phyloP scores from a whole-genome alignment of 1,140 invertebrate species.

The Cecropterus lyciades region DNA sequence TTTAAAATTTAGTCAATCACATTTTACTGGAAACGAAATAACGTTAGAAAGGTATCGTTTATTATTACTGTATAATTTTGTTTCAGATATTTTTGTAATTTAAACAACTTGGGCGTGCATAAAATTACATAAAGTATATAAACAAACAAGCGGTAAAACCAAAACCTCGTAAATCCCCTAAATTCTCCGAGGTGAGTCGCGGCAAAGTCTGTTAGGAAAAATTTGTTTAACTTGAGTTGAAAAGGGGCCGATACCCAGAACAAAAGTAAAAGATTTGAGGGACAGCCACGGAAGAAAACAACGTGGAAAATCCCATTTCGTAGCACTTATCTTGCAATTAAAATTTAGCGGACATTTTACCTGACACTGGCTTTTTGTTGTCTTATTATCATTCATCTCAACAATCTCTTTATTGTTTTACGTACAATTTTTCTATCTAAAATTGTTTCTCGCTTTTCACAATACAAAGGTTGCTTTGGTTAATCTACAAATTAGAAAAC shows the following conservation, averaged over 20 bases:
- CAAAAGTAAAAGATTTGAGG: conserved; percentile 63
- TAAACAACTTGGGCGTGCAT: not conserved
- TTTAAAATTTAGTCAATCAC: too few species aligned
- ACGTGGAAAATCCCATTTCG: conserved; percentile 56
- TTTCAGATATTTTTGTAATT: not conserved
- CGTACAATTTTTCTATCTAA: conserved; percentile 21
- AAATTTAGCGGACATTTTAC: conserved; percentile 51
- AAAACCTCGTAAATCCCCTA: conserved; percentile 63
- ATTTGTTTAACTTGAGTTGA: conserved; percentile 73
- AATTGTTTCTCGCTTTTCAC: too few species aligned
- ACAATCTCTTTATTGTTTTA: conserved; percentile 33
- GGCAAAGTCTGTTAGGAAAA: conserved; percentile 71
- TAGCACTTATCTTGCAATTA: conserved; percentile 64
- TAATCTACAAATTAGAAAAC: too few species aligned
- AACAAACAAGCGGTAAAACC: conserved; percentile 62
- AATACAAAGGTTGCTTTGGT: too few species aligned
- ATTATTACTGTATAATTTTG: not conserved
- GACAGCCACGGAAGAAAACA: conserved; percentile 55
- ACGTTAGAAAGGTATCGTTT: not conserved
- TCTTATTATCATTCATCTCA: conserved; percentile 23
- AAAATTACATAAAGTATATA: conserved; percentile 41
- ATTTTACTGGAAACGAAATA: not conserved
- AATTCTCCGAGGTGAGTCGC: conserved; percentile 64
- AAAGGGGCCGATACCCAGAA: conserved; percentile 63
- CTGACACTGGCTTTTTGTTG: conserved; percentile 28